Evolutionary conservation across 2,113 vertebrate species (phyloP).

Genomic region (Melozone crissalis): DNA sequence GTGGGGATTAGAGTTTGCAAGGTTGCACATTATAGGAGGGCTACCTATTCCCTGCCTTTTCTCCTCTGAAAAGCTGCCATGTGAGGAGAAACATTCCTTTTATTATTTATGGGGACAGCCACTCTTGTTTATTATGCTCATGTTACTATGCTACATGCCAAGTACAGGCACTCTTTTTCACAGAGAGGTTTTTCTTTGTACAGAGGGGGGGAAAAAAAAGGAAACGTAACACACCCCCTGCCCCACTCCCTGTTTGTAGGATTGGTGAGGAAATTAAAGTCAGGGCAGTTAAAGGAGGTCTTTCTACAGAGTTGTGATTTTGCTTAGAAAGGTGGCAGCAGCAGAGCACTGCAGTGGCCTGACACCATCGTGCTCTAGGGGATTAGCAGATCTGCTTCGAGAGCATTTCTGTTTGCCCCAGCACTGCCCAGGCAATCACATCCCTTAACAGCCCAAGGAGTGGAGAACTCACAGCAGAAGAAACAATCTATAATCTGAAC

Average conservation of each 20-base stretch:
- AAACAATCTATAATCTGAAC: neutral
- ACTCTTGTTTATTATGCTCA: slow-evolving; percentile 56
- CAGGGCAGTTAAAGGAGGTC: neutral
- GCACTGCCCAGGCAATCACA: neutral
- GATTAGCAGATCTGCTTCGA: neutral
- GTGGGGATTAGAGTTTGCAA: neutral
- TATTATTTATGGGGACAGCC: slow-evolving; percentile 65
- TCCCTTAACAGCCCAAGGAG: neutral
- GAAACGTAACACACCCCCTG: neutral
- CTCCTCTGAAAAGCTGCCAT: slow-evolving; percentile 33
- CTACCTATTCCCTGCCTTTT: slow-evolving; percentile 36
- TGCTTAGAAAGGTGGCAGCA: neutral
- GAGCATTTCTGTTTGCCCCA: neutral
- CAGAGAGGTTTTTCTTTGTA: slow-evolving; percentile 2
- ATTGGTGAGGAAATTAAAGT: slow-evolving; percentile 9
- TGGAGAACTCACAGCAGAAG: neutral
- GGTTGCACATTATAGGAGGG: neutral
- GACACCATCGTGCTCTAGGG: neutral
- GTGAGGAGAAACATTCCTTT: slow-evolving; percentile 58
- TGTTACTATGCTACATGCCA: slow-evolving; percentile 51
- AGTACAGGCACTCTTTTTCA: slow-evolving; percentile 50
- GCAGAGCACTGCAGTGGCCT: neutral
- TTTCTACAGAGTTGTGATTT: neutral
- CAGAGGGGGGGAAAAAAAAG: accelerated
- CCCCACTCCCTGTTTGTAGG: neutral